Percentiles rank a stretch among this genome's conserved stretches.
These are phyloP conservation scores for Phthorimaea operculella DNA, from an alignment of 1,140 invertebrate genomes.

Conservation along the genomic window DNA sequence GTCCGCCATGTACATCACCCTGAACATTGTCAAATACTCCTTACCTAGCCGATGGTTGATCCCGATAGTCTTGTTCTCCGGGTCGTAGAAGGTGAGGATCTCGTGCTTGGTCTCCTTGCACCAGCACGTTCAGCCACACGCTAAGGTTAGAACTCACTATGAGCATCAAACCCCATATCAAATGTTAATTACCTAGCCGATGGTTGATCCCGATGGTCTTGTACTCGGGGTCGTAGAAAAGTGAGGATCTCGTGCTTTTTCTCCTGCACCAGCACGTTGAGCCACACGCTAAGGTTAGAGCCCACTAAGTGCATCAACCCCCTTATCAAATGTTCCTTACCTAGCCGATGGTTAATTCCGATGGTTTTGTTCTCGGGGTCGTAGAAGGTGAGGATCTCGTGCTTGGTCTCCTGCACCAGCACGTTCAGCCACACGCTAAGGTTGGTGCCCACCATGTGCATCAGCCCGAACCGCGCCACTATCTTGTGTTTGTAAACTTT, in stretches of 20 bases:
- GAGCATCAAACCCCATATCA: too few relatives aligned
- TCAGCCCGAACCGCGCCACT: slow-evolving; percentile 88
- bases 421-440: slow-evolving; percentile 94
- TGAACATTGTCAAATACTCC: slow-evolving; percentile 67
- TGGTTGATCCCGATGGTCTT: slow-evolving; percentile 81
- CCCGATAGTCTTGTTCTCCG: slow-evolving; percentile 82
- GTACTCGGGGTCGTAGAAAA: slow-evolving; percentile 88
- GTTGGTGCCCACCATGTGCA: slow-evolving; percentile 97
- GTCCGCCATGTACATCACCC: slow-evolving; percentile 96
- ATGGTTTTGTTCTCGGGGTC: slow-evolving; percentile 86
- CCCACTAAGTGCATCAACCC: slow-evolving; percentile 97
- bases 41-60: slow-evolving; percentile 78
- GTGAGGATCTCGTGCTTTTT: slow-evolving; percentile 94
- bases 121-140: slow-evolving; percentile 92
- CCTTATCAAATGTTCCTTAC: slow-evolving; percentile 41
- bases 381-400: slow-evolving; percentile 91
- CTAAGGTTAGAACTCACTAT: slow-evolving; percentile 97
- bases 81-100: slow-evolving; percentile 89
- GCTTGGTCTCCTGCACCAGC: slow-evolving; percentile 92
- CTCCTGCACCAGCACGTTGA: slow-evolving; percentile 92
- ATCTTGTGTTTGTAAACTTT: slow-evolving; percentile 89
- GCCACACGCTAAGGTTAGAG: slow-evolving; percentile 93
- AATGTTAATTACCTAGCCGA: slow-evolving; percentile 70
- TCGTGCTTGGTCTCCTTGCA: slow-evolving; percentile 95
- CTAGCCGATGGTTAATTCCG: slow-evolving; percentile 77